phyloP scores from a whole-genome alignment of 1,140 invertebrate species.

The Drosophila pandora region DNA sequence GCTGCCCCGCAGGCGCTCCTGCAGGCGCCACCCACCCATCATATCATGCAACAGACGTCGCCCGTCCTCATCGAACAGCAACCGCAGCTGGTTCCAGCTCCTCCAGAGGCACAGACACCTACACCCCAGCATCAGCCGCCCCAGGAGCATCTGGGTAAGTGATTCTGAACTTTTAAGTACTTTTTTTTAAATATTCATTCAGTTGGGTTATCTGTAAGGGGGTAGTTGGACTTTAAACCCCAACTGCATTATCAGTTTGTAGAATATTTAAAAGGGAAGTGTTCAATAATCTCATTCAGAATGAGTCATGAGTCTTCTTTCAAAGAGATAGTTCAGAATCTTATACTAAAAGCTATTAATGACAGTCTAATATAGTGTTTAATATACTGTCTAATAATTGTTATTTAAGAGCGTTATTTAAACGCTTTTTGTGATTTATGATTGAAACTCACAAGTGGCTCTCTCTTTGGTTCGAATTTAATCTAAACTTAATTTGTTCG shows the following conservation, averaged over 20 bases:
- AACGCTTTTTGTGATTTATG: not conserved
- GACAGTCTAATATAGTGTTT: too few species aligned
- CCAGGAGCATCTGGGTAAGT: slow-evolving; percentile 42
- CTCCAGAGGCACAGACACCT: slow-evolving; percentile 14
- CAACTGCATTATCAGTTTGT: not conserved
- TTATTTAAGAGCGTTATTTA: too few species aligned
- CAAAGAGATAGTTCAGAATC: too few species aligned
- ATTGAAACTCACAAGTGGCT: not conserved
- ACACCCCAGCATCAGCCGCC: slow-evolving; percentile 17
- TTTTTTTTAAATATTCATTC: slow-evolving; percentile 4
- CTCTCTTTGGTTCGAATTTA: not conserved
- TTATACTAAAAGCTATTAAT: too few species aligned
- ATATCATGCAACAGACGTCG: slow-evolving; percentile 58
- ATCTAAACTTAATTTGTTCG: slow-evolving; percentile 6
- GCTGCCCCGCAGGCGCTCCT: slow-evolving; percentile 42
- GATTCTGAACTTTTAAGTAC: slow-evolving; percentile 6
- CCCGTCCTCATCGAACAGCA: slow-evolving; percentile 53
- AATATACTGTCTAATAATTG: too few species aligned
- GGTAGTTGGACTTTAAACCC: not conserved
- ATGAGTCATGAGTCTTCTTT: too few species aligned
- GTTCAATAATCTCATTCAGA: too few species aligned
- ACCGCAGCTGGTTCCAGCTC: slow-evolving; percentile 11
- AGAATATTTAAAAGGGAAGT: not conserved
- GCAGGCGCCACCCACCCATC: slow-evolving; percentile 45
- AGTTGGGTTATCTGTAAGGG: not conserved